Evolutionary conservation across 1,140 invertebrate species (phyloP), one percentile per base, ranked within the genome.

Genomic region (Tetramorium simillimum): DNA sequence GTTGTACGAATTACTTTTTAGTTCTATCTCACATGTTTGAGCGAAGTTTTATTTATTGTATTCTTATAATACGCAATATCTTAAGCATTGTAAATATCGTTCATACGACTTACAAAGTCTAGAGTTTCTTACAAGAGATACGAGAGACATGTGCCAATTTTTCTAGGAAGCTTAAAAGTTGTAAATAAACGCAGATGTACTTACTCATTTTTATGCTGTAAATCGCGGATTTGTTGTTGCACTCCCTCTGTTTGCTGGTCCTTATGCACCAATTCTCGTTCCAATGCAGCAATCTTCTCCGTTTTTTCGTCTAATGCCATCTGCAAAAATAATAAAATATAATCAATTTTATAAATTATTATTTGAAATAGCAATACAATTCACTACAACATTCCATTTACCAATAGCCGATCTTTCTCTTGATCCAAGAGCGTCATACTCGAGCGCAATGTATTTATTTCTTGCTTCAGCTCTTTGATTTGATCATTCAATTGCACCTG

Each of bases 241-340:
- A 92, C 70, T n/a, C 82, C 85, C 6, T 88, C 81, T 2, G 76
- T 33, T 33, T 94, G 90, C 67, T 95, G 92, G 28, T 96, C 93
- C 85, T 96, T 96, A 18, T 94, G 92, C 87, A 95, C 93, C 16
- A 96, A 33, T 90, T 96, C 96, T 80, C 96, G 95, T 92, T 97
- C 96, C 60, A 97, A 89, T 49, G 94, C 91, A 81, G 94, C 95
- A 37, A 96, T 95, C 91, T 92, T 95, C 92, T 96, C 96, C 14
- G 95, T 96, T 88, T 96, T 97, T 53, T 96, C 95, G 87, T 97
- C 96, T 81, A 97, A 90, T 73, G 96, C 96, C 92, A 97, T 95
- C 95, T 95, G 49, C 51, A 77, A 65, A 28, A 81, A 67, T 80
- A 56, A 63, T 24, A 28, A 60, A 88, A 73, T 75, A 37, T 24